Percentiles rank a stretch among this genome's conserved stretches.
phyloP scores from a whole-genome alignment of 2,113 vertebrate genomes.

The Cricetomys ansorgei region DNA sequence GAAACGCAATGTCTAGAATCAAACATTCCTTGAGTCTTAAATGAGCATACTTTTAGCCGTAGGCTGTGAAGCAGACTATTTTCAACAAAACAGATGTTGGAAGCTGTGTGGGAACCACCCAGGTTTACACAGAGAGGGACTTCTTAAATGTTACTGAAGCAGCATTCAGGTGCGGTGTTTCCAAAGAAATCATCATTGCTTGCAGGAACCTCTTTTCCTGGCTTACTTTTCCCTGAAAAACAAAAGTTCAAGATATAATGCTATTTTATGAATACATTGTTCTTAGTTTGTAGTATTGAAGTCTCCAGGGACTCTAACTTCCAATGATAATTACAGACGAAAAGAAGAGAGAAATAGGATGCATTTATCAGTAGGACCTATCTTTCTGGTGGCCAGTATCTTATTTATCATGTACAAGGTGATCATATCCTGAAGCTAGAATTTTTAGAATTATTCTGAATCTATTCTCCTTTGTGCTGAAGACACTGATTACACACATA shows the following conservation, averaged over 20 bases:
- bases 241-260: constrained; percentile 40
- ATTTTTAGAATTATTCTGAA: constrained; percentile 42
- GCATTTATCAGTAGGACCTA: constrained; percentile 87
- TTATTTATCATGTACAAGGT: constrained; percentile 89
- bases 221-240: constrained; percentile 50
- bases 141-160: constrained; percentile 15
- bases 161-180: neutral
- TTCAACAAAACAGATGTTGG: constrained; percentile 59
- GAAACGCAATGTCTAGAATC: constrained; percentile 45
- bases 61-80: constrained; percentile 60
- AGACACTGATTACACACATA: neutral
- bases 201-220: constrained; percentile 17
- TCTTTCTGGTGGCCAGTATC: constrained; percentile 86
- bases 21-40: constrained; percentile 35
- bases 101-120: constrained; percentile 25
- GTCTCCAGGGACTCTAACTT: constrained; percentile 83
- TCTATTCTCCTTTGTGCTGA: constrained; percentile 68
- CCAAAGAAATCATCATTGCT: constrained; percentile 28
- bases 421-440: constrained; percentile 70
- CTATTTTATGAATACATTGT: neutral
- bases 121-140: neutral
- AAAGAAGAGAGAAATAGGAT: constrained; percentile 86
- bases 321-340: constrained; percentile 80
- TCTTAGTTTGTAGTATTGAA: constrained; percentile 80
- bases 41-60: neutral